Conservation (phyloP, 2,113 vertebrate species). For the Limanda limanda region DNA sequence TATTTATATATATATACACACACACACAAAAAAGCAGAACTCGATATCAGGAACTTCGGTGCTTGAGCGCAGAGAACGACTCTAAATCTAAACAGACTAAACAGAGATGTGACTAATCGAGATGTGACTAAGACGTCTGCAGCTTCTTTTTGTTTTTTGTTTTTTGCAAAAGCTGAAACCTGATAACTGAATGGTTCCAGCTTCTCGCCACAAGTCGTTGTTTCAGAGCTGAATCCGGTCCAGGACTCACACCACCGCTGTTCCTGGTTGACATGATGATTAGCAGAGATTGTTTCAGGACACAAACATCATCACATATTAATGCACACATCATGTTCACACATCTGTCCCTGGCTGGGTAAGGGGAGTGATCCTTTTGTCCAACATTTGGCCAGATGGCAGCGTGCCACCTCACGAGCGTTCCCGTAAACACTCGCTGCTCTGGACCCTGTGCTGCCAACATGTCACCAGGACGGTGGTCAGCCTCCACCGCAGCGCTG, state of each 20-base stretch:
- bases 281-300: slow-evolving; percentile 18
- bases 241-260: slow-evolving; percentile 12
- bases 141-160: slow-evolving; percentile 34
- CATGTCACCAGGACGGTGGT: slow-evolving; percentile 67
- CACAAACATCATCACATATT: slow-evolving; percentile 25
- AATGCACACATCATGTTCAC: slow-evolving; percentile 46
- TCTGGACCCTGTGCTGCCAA: slow-evolving; percentile 68
- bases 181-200: slow-evolving; percentile 33
- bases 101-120: slow-evolving; percentile 72
- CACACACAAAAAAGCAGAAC: slow-evolving; percentile 53
- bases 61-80: slow-evolving; percentile 24
- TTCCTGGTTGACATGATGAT: slow-evolving; percentile 13
- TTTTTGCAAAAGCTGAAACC: slow-evolving; percentile 29
- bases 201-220: slow-evolving; percentile 21
- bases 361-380: slow-evolving; percentile 57
- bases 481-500: slow-evolving; percentile 63
- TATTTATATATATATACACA: not conserved
- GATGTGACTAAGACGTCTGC: slow-evolving; percentile 66
- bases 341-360: slow-evolving; percentile 32
- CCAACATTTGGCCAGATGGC: slow-evolving; percentile 69
- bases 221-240: slow-evolving; percentile 14
- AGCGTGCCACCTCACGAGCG: slow-evolving; percentile 65
- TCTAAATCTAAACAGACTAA: slow-evolving; percentile 74
- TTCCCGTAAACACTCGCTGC: slow-evolving; percentile 76
- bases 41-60: slow-evolving; percentile 32